Percentiles rank a stretch among this genome's conserved stretches.
These are phyloP conservation scores for Porites cylindrica DNA, from an alignment of 92 coral and sea anemone genomes.

Conservation along the genomic window DNA sequence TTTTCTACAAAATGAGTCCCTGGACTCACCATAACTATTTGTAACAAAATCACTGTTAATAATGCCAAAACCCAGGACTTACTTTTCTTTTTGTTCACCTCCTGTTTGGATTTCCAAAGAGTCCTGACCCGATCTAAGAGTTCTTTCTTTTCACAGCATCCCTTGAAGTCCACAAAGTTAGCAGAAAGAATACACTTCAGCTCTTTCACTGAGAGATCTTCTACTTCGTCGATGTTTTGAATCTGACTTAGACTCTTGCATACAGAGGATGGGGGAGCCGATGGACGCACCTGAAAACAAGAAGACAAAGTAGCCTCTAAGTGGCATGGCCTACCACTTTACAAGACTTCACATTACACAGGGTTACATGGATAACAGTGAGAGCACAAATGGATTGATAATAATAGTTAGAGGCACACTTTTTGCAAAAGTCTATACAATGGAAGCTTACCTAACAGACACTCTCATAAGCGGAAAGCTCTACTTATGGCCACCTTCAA, in stretches of 20 bases:
- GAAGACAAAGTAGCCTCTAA: not conserved
- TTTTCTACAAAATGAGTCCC: not conserved
- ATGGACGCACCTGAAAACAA: slow-evolving; percentile 12
- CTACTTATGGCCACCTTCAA: too few relatives aligned
- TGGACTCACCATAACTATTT: not conserved
- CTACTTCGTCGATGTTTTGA: slow-evolving; percentile 71
- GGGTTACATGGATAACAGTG: too few relatives aligned
- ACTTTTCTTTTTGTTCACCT: slow-evolving; percentile 52
- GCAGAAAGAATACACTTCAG: slow-evolving; percentile 81
- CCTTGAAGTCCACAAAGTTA: slow-evolving; percentile 96
- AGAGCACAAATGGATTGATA: too few relatives aligned
- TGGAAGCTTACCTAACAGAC: too few relatives aligned
- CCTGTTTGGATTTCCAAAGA: slow-evolving; percentile 86
- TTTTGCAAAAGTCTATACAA: too few relatives aligned
- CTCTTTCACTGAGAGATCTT: slow-evolving; percentile 86
- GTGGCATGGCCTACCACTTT: too few relatives aligned
- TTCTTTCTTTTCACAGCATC: slow-evolving; percentile 94
- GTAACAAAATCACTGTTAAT: too few relatives aligned
- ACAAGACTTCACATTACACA: too few relatives aligned
- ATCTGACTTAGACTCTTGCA: slow-evolving; percentile 73
- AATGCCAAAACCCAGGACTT: not conserved
- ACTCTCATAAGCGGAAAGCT: too few relatives aligned
- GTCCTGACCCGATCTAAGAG: slow-evolving; percentile 81
- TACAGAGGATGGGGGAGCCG: slow-evolving; percentile 6
- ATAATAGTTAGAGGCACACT: too few relatives aligned